Evolutionary conservation across 92 coral and sea anemone species (phyloP).

Genomic region (Siderastrea radians): DNA sequence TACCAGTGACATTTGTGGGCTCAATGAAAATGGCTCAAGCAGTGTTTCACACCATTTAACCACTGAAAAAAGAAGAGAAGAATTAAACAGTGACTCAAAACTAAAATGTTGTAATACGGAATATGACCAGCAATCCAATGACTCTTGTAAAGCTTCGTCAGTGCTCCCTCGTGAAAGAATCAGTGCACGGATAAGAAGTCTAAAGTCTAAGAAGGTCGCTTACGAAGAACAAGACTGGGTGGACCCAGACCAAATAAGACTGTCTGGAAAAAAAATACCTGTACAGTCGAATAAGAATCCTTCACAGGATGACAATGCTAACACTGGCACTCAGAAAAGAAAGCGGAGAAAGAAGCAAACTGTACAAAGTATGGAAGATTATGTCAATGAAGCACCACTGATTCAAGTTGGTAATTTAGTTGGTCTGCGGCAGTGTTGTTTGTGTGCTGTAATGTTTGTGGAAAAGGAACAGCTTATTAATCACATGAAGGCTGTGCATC

Average conservation of each 20-base stretch:
- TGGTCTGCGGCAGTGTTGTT: constrained; percentile 38
- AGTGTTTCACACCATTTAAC: background rate
- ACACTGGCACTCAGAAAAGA: constrained; percentile 19
- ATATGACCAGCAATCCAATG: background rate
- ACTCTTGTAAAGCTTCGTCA: background rate
- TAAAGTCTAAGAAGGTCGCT: constrained; percentile 24
- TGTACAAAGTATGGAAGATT: constrained; percentile 44
- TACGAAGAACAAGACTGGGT: constrained; percentile 32
- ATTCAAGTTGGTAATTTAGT: constrained; percentile 56
- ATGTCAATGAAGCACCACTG: constrained; percentile 34
- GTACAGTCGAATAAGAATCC: constrained; percentile 9
- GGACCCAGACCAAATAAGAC: constrained; percentile 35
- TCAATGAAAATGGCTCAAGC: background rate
- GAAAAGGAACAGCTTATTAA: constrained; percentile 40
- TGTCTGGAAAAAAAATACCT: constrained; percentile 14
- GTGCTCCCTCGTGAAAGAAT: constrained; percentile 28
- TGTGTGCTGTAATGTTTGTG: constrained; percentile 57
- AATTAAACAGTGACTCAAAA: background rate
- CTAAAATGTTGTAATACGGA: background rate
- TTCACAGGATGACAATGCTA: constrained; percentile 12
- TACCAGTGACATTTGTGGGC: background rate
- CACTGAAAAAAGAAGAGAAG: background rate
- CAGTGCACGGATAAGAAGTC: constrained; percentile 33
- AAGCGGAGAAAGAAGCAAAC: constrained; percentile 24
- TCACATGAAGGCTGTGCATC: constrained; percentile 51